Percentiles rank a stretch among this genome's conserved stretches.
phyloP scores from a whole-genome alignment of 2,888 invertebrate genomes.

The Tipula helvola region DNA sequence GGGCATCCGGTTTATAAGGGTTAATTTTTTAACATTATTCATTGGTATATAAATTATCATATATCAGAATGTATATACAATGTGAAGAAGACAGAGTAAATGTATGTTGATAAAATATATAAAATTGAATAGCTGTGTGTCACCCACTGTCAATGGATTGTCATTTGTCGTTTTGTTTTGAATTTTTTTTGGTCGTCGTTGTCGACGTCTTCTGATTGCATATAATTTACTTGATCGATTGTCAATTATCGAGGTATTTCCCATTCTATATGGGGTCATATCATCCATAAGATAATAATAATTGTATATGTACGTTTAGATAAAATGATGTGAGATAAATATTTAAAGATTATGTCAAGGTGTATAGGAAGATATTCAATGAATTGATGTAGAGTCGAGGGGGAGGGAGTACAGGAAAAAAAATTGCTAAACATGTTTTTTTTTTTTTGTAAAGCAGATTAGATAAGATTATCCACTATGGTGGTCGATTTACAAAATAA shows the following conservation, averaged over 20 bases:
- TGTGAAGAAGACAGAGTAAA: neutral
- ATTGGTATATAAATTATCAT: neutral
- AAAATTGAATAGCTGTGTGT: neutral
- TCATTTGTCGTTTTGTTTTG: neutral
- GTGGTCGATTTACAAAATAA: neutral
- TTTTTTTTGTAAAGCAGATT: neutral
- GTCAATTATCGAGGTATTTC: neutral
- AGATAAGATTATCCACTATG: neutral
- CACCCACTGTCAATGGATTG: neutral
- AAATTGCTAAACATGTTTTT: neutral
- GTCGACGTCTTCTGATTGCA: neutral
- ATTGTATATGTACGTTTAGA: neutral
- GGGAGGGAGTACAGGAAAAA: neutral
- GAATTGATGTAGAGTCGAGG: neutral
- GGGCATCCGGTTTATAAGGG: neutral
- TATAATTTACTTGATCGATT: conserved; percentile 4
- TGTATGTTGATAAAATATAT: neutral
- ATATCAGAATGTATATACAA: neutral
- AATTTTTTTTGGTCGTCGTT: too few species aligned
- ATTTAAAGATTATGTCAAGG: neutral
- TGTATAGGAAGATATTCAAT: neutral
- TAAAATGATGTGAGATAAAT: neutral
- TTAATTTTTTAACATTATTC: neutral
- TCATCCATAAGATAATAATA: neutral
- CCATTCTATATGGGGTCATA: neutral